Base-by-base conservation (phyloP, 2,888 invertebrate species). In the Elysia crispata region DNA sequence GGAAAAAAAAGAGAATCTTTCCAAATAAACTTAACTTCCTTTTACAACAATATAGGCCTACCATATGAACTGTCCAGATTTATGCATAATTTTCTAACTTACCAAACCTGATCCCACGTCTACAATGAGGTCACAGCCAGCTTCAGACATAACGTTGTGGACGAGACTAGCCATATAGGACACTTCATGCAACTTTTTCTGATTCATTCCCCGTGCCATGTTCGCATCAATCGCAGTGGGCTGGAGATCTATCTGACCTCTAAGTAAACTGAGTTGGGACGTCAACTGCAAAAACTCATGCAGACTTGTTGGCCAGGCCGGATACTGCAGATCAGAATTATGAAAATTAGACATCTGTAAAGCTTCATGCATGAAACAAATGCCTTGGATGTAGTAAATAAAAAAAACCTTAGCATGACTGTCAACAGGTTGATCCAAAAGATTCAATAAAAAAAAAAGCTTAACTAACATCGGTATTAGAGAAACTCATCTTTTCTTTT, bases 61-160 rank as follows among this genome's bases (percentile, higher is more conserved):
- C n/a, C n/a, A 18, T 15, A 62, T 6, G 25, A 13, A 25, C 23
- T n/a, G n/a, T n/a, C n/a, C n/a, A n/a, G n/a, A n/a, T n/a, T n/a
- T n/a, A n/a, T n/a, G n/a, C n/a, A n/a, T n/a, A n/a, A n/a, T n/a
- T 41, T 6, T 41, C 41, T 6, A 41, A 84, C 84, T 85, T 84
- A 91, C 91, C 84, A 91, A 82, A 18, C 91, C 91, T 54, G 90
- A 89, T 3, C 91, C 91, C 30, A 90, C 82, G 83, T 91, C 91
- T 20, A 91, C 86, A 8, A 91, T 82, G 11, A 83, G 80, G 70
- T 86, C 81, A 74, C 87, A 86, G 41, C 80, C 83, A 30, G 85
- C 49, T 31, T 80, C 49, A 23, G 54, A 25, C 30, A 86, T 86
- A 57, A 89, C 80, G 50, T 85, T 81, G 83, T 88, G 81, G 67